Base-by-base conservation (phyloP, 2,113 vertebrate species). In the Climacteris rufus region DNA sequence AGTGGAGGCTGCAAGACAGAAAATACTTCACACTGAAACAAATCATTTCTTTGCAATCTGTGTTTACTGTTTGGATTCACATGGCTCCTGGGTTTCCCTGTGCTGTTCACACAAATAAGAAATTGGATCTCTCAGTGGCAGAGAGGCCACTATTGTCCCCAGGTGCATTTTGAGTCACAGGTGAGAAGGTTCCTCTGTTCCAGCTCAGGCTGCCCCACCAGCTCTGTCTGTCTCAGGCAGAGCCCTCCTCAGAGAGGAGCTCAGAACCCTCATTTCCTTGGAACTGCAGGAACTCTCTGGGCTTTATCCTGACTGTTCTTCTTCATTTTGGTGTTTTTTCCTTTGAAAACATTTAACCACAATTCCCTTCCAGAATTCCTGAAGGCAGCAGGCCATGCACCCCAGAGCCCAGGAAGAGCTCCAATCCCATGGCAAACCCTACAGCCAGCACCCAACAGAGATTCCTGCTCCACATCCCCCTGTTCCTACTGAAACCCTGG, bases 401-500 rank as follows among this genome's bases (percentile, higher is more conserved):
- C 23, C 13, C 27, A 64, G 40, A 75, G 6, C 54, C 44, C 56
- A 12, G 6, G 15, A 31, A 78, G 47, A 37, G 40, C 72, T 70
- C 6, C 33, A 63, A 49, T 1, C 15, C 40, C 72, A 11, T 0
- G 2, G 63, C 27, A 65, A 93, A 61, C 27, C 64, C 56, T 11
- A 9, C 22, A 52, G 30, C 44, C 40, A 68, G 54, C 47, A 27
- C 10, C n/a, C 71, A 59, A 81, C 75, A 84, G 5, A 79, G 42
- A 33, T 37, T 9, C 70, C 47, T 17, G 31, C 64, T 76, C 72
- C 35, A 59, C 37, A 53, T 23, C 25, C n/a, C 60, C 85, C 92
- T 81, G 44, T 80, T 78, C 87, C 88, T 94, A 54, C 72, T 90
- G 87, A 94, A 96, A 70, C 63, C 94, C 95, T 70, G 90, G 84